Evolutionary conservation across 2,797 vertebrate species (phyloP), one percentile per base, ranked within the genome.

Genomic region (Esox lucius): DNA sequence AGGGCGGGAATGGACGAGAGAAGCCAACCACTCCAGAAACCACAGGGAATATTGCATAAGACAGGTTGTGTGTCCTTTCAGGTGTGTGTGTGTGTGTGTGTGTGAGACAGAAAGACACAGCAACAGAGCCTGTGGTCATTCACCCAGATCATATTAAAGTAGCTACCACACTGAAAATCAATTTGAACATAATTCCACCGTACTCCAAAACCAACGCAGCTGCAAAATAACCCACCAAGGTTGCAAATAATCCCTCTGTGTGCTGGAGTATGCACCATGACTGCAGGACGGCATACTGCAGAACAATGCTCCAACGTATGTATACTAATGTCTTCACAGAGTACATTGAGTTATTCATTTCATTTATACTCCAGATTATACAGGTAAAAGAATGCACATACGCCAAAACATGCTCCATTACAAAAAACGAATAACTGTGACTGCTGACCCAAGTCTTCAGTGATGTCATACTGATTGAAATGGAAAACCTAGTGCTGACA

Each of bases 91-190:
- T 12, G 61, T 4, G 22, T 4, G 65, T 39, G 28, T 3, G 33
- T n/a, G 19, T 11, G 19, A 35, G 33, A 68, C 16, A 35, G 17
- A 39, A 19, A 42, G 70, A 39, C 13, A 56, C 17, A 22, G 7
- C 49, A 13, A 8, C 88, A 89, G 88, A 90, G 89, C 89, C 85
- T 90, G 91, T 87, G 89, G 89, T 87, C 89, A 93, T 87, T 87
- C 90, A 90, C 87, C 85, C 89, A 84, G 83, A 91, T 92, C 88
- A 91, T 88, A 88, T 90, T 91, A 92, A 87, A 26, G 42, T 70
- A 83, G 80, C 81, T 56, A 88, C 86, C 87, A 86, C 86, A 89
- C 84, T 86, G 87, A 88, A 86, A 89, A 91, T 91, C 84, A 90
- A 91, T 93, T 91, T 90, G 88, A 90, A 86, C 88, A 90, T 85